Evolutionary conservation across 2,888 invertebrate genomes (phyloP), one percentile per base, ranked within the genome.

Genomic region (Lepidocyrtinus sp.): DNA sequence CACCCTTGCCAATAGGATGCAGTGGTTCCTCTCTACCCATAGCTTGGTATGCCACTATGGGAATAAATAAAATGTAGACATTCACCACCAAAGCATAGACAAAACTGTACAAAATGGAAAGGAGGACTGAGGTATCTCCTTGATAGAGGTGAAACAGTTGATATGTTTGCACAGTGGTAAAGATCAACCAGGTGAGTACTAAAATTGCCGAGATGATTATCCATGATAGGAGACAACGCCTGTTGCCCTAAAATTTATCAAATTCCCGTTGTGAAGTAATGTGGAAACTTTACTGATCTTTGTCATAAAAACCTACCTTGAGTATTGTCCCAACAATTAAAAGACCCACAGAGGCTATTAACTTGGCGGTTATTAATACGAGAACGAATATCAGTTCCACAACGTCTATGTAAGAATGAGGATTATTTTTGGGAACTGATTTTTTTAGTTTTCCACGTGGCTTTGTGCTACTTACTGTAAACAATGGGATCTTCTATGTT

Each of bases 261-360:
- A 50, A 50, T 50, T 50, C 15, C 50, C 36, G 12, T n/a, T 12
- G 36, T 36, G 36, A 36, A 12, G 36, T 12, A 36, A n/a, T n/a
- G n/a, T 36, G 36, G 36, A 36, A 36, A 9, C 12, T 36, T 36
- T 12, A 9, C 36, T 36, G 5, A 36, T 9, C 12, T 36, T 36
- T 12, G 12, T 36, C 36, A 36, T 36, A 5, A 36, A 5, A 36
- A 12, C 36, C 12, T 36, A 36, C 77, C 61, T 72, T 71, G 5
- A 78, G 25, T 15, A 78, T 72, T n/a, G 72, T 36, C 7, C 77
- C 77, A 59, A 78, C 46, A 59, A 72, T 55, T 19, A 78, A 19
- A 0, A 78, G 27, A 0, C 72, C 72, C 1, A 78, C 22, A 1
- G 25, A 46, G 1, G 77, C 61, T 36, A 36, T 36, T 36, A 36